A percentile compares a stretch with the other conserved stretches of the same genome.
Evolutionary conservation across 2,113 vertebrate genomes (phyloP).

Genomic region (Oreocharis arfaki): DNA sequence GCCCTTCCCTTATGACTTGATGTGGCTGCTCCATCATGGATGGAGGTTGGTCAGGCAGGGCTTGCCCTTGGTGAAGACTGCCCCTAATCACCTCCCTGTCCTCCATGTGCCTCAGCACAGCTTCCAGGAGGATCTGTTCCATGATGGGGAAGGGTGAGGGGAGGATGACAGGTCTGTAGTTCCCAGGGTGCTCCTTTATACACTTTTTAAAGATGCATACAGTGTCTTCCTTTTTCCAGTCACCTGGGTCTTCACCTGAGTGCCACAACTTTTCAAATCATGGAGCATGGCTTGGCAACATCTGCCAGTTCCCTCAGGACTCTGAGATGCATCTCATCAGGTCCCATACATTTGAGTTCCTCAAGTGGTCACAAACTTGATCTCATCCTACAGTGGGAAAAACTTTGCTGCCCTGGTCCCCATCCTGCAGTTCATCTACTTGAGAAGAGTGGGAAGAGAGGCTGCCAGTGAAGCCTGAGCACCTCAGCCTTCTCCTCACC

Average conservation of each 20-base stretch:
- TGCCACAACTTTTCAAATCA: background rate
- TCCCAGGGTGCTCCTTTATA: background rate
- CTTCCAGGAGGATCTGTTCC: background rate
- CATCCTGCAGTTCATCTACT: background rate
- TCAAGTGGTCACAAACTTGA: background rate
- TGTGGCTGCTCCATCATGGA: background rate
- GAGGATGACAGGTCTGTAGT: background rate
- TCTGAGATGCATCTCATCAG: background rate
- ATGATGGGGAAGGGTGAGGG: background rate
- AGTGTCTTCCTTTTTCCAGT: background rate
- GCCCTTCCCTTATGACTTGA: background rate
- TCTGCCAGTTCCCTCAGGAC: background rate
- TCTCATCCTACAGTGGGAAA: background rate
- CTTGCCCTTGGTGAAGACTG: background rate
- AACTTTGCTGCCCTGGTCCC: background rate
- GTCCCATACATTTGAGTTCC: background rate
- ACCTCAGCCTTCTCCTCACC: background rate
- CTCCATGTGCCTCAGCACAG: background rate
- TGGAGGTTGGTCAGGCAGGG: accelerated
- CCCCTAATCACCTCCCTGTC: background rate
- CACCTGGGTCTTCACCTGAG: background rate
- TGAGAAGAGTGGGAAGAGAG: accelerated
- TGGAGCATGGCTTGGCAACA: background rate
- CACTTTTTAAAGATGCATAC: background rate
- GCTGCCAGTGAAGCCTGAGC: background rate